Percentiles rank a stretch among this genome's conserved stretches.
Conservation (phyloP, 2,113 vertebrate species). For the Oplegnathus fasciatus region DNA sequence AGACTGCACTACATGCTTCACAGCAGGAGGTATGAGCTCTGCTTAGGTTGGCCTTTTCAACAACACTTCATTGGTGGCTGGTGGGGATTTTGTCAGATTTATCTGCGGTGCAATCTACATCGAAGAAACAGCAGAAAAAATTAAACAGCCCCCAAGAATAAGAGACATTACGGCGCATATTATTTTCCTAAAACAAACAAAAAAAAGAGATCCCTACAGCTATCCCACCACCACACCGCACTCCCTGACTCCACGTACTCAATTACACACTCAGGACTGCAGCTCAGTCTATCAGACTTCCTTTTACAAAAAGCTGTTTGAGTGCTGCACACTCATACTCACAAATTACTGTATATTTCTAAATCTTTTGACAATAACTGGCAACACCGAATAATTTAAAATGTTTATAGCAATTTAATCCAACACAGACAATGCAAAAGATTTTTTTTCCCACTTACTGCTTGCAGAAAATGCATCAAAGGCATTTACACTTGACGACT, state of each 20-base stretch:
- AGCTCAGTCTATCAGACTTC: not conserved
- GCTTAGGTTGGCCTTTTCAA: slow-evolving; percentile 62
- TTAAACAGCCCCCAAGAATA: slow-evolving; percentile 5
- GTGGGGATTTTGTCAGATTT: slow-evolving; percentile 48
- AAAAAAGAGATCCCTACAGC: slow-evolving; percentile 17
- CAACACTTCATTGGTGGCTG: slow-evolving; percentile 60
- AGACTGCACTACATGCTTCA: slow-evolving; percentile 66
- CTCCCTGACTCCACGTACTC: not conserved
- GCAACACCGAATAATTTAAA: not conserved
- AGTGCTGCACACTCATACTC: not conserved
- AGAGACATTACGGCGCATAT: not conserved
- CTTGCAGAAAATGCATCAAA: not conserved
- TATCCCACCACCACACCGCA: not conserved
- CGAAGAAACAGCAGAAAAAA: slow-evolving; percentile 34
- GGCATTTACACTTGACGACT: not conserved
- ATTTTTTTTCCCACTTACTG: not conserved
- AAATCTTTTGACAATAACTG: not conserved
- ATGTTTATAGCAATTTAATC: not conserved
- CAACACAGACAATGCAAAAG: not conserved
- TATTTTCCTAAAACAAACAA: not conserved
- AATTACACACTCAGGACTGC: not conserved
- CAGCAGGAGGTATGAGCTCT: slow-evolving; percentile 63
- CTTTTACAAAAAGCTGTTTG: not conserved
- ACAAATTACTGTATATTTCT: not conserved
- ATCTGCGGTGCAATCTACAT: slow-evolving; percentile 51